These are phyloP conservation scores for Tympanoctomys barrerae DNA, from an alignment of 2,797 vertebrate species.

Conservation along the genomic window DNA sequence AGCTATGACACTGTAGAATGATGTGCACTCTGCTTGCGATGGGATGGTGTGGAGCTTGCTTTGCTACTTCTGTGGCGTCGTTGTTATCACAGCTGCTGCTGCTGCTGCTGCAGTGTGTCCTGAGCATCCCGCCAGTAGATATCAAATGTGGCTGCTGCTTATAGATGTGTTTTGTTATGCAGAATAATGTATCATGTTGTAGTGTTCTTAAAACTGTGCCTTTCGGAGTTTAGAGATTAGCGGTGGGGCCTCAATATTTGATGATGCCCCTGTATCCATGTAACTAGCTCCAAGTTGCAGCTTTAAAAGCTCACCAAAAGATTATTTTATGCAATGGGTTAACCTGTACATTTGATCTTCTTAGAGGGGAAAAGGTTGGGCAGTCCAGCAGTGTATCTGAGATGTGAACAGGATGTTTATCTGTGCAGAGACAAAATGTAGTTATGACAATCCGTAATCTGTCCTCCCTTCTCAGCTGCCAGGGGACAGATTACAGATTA, in stretches of 20 bases:
- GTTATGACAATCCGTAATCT: accelerated
- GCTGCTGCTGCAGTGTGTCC: background rate
- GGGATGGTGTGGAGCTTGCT: background rate
- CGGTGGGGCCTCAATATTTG: background rate
- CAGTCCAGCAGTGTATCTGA: background rate
- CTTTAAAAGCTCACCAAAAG: background rate
- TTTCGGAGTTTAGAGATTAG: background rate
- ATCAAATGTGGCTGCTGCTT: background rate
- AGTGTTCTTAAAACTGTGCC: background rate
- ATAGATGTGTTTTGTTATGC: background rate
- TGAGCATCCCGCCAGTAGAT: background rate
- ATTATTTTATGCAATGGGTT: background rate
- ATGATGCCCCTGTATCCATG: background rate
- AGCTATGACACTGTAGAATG: background rate
- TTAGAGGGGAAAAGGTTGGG: background rate
- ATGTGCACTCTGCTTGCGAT: too few relatives aligned
- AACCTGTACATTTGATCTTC: background rate
- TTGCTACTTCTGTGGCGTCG: background rate
- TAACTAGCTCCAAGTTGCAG: too few relatives aligned
- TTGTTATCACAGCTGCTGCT: background rate
- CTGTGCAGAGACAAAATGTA: background rate
- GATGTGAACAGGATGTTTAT: constrained; percentile 6
- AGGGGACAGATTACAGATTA: background rate
- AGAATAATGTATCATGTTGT: background rate
- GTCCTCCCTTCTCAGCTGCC: background rate